Base-by-base conservation (phyloP, 1,140 invertebrate species). In the Drosophila kanapiae region DNA sequence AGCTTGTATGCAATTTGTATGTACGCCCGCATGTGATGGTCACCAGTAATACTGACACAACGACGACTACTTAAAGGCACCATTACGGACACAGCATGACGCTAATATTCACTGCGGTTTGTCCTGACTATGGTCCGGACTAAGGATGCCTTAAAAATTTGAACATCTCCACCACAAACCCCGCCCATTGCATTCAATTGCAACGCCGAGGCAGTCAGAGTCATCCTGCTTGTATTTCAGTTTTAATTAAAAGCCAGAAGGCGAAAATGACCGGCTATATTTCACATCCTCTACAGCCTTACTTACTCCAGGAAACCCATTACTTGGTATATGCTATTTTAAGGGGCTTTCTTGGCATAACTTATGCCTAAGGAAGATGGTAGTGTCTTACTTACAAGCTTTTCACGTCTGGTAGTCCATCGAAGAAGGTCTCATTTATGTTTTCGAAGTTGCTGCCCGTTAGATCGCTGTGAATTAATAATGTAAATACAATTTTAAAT, bases 371-470 rank as follows among this genome's bases (percentile, higher is more conserved):
- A 27, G 35, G 9, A 10, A 4, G 8, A 1, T 4, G 2, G 6
- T 31, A 3, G 33, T 11, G 35, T 8, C 10, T 14, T 33, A 92
- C 91, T 92, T 63, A 92, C 91, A 92, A 70, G 47, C 78, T 92
- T 23, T 92, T 83, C 48, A 92, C 59, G 11, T 75, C 61, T 33
- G 91, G 91, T 74, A 92, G 56, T 42, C 49, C 59, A 47, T 62
- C 60, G 42, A 92, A 82, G 54, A 92, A 91, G 29, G 49, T 58
- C 37, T 74, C 80, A 33, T 78, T 62, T 35, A 92, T 81, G 51
- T 48, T 56, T 53, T 83, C 76, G 63, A 92, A 92, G 47, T 53
- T 87, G 60, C 92, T 92, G 42, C 91, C 91, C 4, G 91, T 92
- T n/a, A 92, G 75, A 70, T 92, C 91, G 10, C 91, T 92, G 53